Base-by-base conservation (phyloP, 2,888 invertebrate genomes). In the Alsophila aescularia region DNA sequence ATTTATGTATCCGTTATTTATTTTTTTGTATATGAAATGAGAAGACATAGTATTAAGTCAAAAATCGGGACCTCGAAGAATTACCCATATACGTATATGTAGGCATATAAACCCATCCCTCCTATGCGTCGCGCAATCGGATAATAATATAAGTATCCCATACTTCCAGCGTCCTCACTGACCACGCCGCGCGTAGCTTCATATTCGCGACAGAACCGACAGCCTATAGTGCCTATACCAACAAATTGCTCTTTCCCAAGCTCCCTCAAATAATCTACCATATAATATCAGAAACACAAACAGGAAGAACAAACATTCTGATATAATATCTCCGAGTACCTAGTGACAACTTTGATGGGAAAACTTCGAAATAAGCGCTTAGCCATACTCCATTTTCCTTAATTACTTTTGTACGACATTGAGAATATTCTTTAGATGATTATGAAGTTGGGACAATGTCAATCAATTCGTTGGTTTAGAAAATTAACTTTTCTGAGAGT, bases 331-430 rank as follows among this genome's bases (percentile, higher is more conserved):
- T 13, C 14, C 16, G 45, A 50, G 39, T 43, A 58, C 42, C 40
- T 32, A 40, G 56, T 27, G 54, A 42, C 51, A 67, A 66, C 41
- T 70, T 70, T 68, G 65, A 72, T 73, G 65, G 63, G 66, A 66
- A 72, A 72, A 72, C 61, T 72, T 73, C 45, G 48, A 32, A 51
- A 45, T 51, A 56, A 56, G 52, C 36, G 45, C 48, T 62, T 58
- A 58, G 56, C 57, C 59, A 58, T 44, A 52, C 59, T 54, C 54
- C 42, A 45, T 42, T 55, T 45, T 34, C 21, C 37, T 35, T 62
- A 62, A 58, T 58, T 58, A 52, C 57, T 51, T 48, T 42, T 59
- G 48, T 41, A 32, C 32, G 39, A 45, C 32, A 45, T 56, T 51
- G 45, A 31, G 27, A 45, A 41, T 35, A 35, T 39, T 36, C 10